phyloP scores from a whole-genome alignment of 2,888 invertebrate genomes.

The Lapara coniferarum region DNA sequence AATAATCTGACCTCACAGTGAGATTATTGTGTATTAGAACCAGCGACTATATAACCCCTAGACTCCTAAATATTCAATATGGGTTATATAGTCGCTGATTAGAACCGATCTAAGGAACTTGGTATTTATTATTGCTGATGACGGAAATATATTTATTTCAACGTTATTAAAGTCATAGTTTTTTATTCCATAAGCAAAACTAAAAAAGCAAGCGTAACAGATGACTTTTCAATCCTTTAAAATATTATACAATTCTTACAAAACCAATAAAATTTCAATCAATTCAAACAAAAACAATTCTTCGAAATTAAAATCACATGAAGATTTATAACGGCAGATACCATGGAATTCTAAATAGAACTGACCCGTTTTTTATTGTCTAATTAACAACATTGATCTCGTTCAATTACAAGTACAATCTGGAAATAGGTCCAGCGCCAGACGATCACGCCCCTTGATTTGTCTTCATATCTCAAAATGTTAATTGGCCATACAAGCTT shows the following conservation, averaged over 20 bases:
- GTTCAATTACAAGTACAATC: slow-evolving; percentile 24
- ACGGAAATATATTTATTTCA: too few relatives aligned
- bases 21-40: background rate
- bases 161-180: too few relatives aligned
- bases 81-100: too few relatives aligned
- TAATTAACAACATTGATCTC: slow-evolving; percentile 45
- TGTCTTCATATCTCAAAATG: slow-evolving; percentile 30
- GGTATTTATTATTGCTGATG: too few relatives aligned
- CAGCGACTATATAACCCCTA: too few relatives aligned
- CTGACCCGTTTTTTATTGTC: slow-evolving; percentile 20
- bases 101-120: too few relatives aligned
- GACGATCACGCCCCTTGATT: slow-evolving; percentile 42
- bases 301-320: slow-evolving; percentile 7
- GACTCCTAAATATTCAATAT: too few relatives aligned
- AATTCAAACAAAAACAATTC: slow-evolving; percentile 1
- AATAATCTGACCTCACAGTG: background rate
- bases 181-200: too few relatives aligned
- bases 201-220: too few relatives aligned
- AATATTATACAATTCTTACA: background rate
- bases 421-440: slow-evolving; percentile 1
- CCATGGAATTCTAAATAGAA: slow-evolving; percentile 22
- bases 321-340: slow-evolving; percentile 12
- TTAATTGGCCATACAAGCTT: slow-evolving; percentile 8
- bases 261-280: background rate
- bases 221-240: too few relatives aligned